Evolutionary conservation across 2,888 invertebrate genomes (phyloP).

Genomic region (Agapetus fuscipes): DNA sequence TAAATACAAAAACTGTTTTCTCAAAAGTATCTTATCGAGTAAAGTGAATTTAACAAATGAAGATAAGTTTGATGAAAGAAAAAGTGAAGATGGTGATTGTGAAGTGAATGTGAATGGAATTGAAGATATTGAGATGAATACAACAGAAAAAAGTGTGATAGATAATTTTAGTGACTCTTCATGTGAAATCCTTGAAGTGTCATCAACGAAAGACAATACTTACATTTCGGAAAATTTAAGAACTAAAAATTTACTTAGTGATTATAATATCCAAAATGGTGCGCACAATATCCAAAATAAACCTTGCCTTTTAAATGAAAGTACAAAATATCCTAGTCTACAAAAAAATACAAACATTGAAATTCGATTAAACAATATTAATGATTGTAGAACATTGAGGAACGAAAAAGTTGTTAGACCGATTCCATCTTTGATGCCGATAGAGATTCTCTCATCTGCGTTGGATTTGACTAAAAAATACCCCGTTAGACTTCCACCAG

Average conservation of each 20-base stretch:
- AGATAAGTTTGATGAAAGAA: not conserved
- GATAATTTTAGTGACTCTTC: not conserved
- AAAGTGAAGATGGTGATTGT: not conserved
- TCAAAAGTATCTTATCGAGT: conserved; percentile 2
- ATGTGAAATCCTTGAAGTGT: conserved; percentile 1
- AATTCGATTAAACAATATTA: too few species aligned
- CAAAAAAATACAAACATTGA: too few species aligned
- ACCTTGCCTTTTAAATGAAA: too few species aligned
- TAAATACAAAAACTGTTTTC: conserved; percentile 1
- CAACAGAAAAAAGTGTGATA: conserved; percentile 4
- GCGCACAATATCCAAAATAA: too few species aligned
- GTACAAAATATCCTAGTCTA: too few species aligned
- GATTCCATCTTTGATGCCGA: conserved; percentile 21
- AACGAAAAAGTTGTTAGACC: conserved; percentile 19
- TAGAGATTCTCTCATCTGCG: conserved; percentile 7
- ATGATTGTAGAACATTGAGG: too few species aligned
- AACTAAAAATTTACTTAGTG: too few species aligned
- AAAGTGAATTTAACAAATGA: not conserved
- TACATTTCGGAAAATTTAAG: too few species aligned
- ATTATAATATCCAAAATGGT: too few species aligned
- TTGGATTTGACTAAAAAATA: not conserved
- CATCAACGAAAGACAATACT: too few species aligned
- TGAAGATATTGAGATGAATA: conserved; percentile 3
- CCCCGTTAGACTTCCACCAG: conserved; percentile 3
- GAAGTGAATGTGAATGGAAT: not conserved